Evolutionary conservation across 2,797 vertebrate genomes (phyloP).

Genomic region (Diplodus puntazzo): DNA sequence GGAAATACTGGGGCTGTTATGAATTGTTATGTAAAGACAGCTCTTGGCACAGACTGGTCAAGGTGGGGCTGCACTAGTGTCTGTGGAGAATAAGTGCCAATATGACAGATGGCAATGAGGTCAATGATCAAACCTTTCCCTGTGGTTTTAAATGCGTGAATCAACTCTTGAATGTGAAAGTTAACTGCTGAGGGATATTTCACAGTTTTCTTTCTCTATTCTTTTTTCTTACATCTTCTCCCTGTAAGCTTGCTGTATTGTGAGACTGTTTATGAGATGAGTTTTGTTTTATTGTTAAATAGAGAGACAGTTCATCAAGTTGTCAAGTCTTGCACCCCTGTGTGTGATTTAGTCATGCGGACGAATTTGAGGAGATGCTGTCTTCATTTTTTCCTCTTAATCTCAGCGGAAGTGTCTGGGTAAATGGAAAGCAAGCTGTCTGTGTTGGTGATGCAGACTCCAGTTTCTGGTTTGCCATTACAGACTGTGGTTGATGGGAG

Average conservation of each 20-base stretch:
- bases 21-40: neutral
- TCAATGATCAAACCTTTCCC: conserved; percentile 33
- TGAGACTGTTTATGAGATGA: conserved; percentile 53
- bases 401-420: conserved; percentile 48
- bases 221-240: neutral
- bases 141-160: conserved; percentile 18
- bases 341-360: conserved; percentile 65
- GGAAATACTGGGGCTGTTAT: neutral
- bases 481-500: conserved; percentile 35
- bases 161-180: neutral
- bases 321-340: conserved; percentile 41
- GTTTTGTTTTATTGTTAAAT: conserved; percentile 23
- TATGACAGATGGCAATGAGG: conserved; percentile 18
- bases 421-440: conserved; percentile 46
- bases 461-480: conserved; percentile 22
- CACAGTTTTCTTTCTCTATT: neutral
- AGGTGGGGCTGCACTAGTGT: neutral
- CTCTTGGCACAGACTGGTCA: conserved; percentile 41
- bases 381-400: conserved; percentile 44
- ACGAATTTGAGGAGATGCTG: conserved; percentile 60
- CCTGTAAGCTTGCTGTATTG: conserved; percentile 25
- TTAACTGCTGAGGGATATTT: neutral
- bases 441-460: conserved; percentile 35
- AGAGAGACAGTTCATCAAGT: conserved; percentile 51
- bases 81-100: neutral